Base-by-base conservation (phyloP, 2,888 invertebrate species). In the Pachycephus smyrnensis region DNA sequence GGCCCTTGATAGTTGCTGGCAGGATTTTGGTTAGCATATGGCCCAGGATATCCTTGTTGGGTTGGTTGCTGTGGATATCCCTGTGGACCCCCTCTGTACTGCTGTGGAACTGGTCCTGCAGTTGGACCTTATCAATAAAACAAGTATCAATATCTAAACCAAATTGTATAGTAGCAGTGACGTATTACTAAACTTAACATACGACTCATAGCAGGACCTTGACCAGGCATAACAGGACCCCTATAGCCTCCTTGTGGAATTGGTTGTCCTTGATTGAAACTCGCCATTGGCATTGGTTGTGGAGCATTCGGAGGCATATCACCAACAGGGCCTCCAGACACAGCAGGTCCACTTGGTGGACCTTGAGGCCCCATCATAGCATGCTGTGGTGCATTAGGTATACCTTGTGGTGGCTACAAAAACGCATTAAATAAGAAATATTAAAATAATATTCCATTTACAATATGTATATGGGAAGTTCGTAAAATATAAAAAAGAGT, bases 21-120 rank as follows among this genome's bases (percentile, higher is more conserved):
- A 73, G 93, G 93, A 82, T 93, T 93, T 80, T 93, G 92, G 84
- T 93, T 93, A 87, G 93, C 93, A 86, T 94, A 94, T 83, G 94
- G 94, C 1, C 94, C 86, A n/a, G 92, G 90, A 81, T 92, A 91
- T 73, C 90, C 94, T 89, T 95, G 95, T 80, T 94, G 94, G 87
- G 94, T 94, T 69, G 94, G 94, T 86, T 95, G 93, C 88, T 95
- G 95, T 12, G 94, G 94, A 90, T 95, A 95, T 32, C 94, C 94
- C 87, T 95, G 95, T 1, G 91, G 92, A 4, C 90, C 85, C 84
- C 92, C 88, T 81, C 92, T 87, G 77, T 92, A 92, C 77, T 90
- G 91, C 77, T 94, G 94, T 32, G 94, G 94, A 80, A 94, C 93
- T 37, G 90, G 90, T 11, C 93, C 93, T 80, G 93, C 92, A 76